A percentile compares a stretch with the other conserved stretches of the same genome.
phyloP scores from a whole-genome alignment of 92 coral and sea anemone genomes.

The Isaurus tuberculatus region DNA sequence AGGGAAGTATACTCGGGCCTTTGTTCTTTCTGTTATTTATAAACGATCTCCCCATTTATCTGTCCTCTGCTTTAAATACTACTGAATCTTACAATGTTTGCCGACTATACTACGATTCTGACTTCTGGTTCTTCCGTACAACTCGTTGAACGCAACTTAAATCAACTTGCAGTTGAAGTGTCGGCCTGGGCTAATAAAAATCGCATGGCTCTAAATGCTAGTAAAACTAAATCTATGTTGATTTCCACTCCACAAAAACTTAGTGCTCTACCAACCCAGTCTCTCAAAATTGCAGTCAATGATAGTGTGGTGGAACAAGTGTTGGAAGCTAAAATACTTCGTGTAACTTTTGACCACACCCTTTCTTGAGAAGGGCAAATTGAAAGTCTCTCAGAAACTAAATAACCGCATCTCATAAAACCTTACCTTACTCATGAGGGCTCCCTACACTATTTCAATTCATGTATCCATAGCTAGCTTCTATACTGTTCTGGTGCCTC shows the following conservation, averaged over 20 bases:
- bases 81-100: constrained; percentile 52
- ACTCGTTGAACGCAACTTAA: constrained; percentile 10
- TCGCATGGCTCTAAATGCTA: too few relatives aligned
- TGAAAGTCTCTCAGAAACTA: background rate
- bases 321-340: background rate
- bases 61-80: constrained; percentile 23
- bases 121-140: constrained; percentile 38
- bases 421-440: background rate
- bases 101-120: constrained; percentile 50
- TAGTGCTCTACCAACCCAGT: constrained; percentile 2
- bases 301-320: background rate
- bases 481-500: too few relatives aligned
- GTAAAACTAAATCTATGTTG: constrained; percentile 12
- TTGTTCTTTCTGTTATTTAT: constrained; percentile 48
- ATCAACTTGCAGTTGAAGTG: too few relatives aligned
- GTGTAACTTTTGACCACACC: background rate
- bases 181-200: constrained; percentile 52
- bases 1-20: constrained; percentile 63
- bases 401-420: background rate
- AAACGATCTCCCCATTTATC: constrained; percentile 42
- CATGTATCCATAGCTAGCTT: too few relatives aligned
- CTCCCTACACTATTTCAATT: background rate
- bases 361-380: background rate
- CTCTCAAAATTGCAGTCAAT: background rate
- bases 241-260: constrained; percentile 43